phyloP scores from a whole-genome alignment of 2,113 vertebrate genomes.

The zebrafish (Danio rerio) region GRCz12tu NC_133198.1:37040001-37040500 shows the following conservation, averaged over 20 bases:
- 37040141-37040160: conserved; percentile 35
- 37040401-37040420: no score
- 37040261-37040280: not conserved
- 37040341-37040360: conserved; percentile 24
- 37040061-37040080: conserved; percentile 3
- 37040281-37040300: conserved; percentile 1
- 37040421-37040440: no score
- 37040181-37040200: not conserved
- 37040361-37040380: conserved; percentile 4
- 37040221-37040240: conserved; percentile 26
- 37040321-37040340: not conserved
- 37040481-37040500: no score
- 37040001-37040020: not conserved
- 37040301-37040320: not conserved
- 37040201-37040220: not conserved
- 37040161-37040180: conserved; percentile 34
- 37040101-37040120: conserved; percentile 34
- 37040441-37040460: no score
- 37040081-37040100: not conserved
- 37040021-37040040: not conserved
- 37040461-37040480: no score
- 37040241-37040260: conserved; percentile 16
- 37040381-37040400: not conserved
- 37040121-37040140: conserved; percentile 38
- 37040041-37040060: conserved; percentile 20